These are phyloP conservation scores for Tragopan temminckii DNA, from an alignment of 2,797 vertebrate genomes.

Conservation along the genomic window DNA sequence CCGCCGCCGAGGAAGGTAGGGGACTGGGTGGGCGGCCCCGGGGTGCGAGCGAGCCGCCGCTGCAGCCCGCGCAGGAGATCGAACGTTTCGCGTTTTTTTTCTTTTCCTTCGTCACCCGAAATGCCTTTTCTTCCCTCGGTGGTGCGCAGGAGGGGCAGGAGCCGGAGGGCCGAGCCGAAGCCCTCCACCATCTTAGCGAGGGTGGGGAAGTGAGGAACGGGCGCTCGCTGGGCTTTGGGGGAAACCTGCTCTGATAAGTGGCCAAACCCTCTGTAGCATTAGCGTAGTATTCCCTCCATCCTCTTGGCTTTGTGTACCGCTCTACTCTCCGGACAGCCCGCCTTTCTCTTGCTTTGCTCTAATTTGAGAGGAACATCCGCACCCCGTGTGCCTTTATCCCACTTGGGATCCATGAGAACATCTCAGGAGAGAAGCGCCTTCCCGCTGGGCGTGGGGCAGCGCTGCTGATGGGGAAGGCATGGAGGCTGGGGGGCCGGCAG, in stretches of 20 bases:
- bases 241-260: neutral
- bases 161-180: neutral
- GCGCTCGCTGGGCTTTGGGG: neutral
- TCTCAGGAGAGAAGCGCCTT: neutral
- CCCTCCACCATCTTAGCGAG: neutral
- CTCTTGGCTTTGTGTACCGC: rapidly evolving
- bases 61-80: neutral
- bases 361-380: neutral
- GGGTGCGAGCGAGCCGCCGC: neutral
- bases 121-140: neutral
- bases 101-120: rapidly evolving
- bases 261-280: neutral
- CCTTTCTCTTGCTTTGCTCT: neutral
- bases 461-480: neutral
- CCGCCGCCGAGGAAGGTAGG: slow-evolving; percentile 20
- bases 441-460: neutral
- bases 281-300: neutral
- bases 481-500: neutral
- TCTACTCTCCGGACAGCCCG: neutral
- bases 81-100: neutral
- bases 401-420: neutral
- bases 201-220: neutral
- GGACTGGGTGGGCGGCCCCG: neutral
- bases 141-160: neutral
- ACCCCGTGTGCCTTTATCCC: neutral